A percentile compares a stretch with the other conserved stretches of the same genome.
Conservation (phyloP, 2,797 vertebrate species). For the Spheniscus humboldti region DNA sequence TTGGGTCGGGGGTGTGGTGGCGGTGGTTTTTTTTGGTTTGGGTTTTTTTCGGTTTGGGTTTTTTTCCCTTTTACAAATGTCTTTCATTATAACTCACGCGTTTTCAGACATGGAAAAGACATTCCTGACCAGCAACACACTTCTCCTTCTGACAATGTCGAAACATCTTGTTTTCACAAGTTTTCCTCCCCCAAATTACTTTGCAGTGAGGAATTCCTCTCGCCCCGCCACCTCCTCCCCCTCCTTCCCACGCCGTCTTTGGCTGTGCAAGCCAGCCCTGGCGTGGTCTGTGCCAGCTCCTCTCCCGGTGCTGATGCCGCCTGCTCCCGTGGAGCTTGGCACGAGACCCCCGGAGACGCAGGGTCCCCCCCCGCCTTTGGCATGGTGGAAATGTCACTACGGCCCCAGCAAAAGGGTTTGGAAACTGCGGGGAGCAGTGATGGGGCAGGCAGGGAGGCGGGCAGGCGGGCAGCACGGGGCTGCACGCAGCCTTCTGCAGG, state of each 20-base stretch:
- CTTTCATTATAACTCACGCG: not conserved
- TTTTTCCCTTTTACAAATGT: not conserved
- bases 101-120: constrained; percentile 52
- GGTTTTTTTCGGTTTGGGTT: not conserved
- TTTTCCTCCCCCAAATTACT: constrained; percentile 54
- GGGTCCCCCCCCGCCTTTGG: not conserved
- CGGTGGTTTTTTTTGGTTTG: not conserved
- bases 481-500: not conserved
- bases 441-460: not conserved
- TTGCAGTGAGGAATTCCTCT: constrained; percentile 40
- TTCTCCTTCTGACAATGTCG: constrained; percentile 37
- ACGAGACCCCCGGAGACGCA: fast-evolving
- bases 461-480: not conserved
- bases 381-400: not conserved
- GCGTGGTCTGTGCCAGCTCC: not conserved
- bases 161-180: constrained; percentile 65
- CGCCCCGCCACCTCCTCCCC: not conserved
- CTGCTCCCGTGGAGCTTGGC: not conserved
- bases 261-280: not conserved
- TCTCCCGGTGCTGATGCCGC: not conserved
- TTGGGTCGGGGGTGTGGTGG: not conserved
- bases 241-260: not conserved
- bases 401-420: not conserved
- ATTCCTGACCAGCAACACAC: constrained; percentile 50
- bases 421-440: not conserved